Evolutionary conservation across 2,888 invertebrate species (phyloP), one percentile per base, ranked within the genome.

Genomic region (Onchidella celtica): DNA sequence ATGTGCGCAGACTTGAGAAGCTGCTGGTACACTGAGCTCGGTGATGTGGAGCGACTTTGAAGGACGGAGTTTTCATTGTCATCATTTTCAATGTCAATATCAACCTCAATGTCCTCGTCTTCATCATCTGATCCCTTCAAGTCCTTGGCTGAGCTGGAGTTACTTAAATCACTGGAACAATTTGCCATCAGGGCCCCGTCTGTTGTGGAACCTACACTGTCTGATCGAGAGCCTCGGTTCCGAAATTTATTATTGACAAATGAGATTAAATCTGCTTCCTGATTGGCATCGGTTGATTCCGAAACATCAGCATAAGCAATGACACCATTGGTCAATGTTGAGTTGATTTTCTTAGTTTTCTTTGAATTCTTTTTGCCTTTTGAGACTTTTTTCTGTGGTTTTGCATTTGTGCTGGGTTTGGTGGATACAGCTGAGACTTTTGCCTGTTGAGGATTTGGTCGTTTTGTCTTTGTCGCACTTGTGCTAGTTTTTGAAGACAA

Each of bases 21-120:
- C 80, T 86, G 87, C 77, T 89, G 87, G 83, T 91, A 91, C 21
- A 91, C 89, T 59, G 90, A 90, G 70, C 87, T 90, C 4, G 91
- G 91, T 17, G 90, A 91, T n/a, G 88, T 86, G n/a, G 90, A 89
- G 34, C 91, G 79, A 72, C 85, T 87, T 77, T 87, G 85, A 17
- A 91, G 78, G 24, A 90, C 82, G 14, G 85, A 77, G 9, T 88
- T 87, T 47, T 87, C 87, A 61, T 87, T 86, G 69, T 90, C 89
- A 59, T 91, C 90, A 73, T 86, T 88, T 70, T 89, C 89, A 79
- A 88, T 86, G 72, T 91, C 90, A 61, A 90, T 87, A 73, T 91
- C 91, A 57, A 90, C 84, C 55, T 91, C 91, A 72, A 89, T 88
- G 69, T 90, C 89, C 14, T 83, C 86, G 61, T 81, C 81, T n/a